These are phyloP conservation scores for Picus viridis DNA, from an alignment of 2,797 vertebrate genomes.

Conservation along the genomic window DNA sequence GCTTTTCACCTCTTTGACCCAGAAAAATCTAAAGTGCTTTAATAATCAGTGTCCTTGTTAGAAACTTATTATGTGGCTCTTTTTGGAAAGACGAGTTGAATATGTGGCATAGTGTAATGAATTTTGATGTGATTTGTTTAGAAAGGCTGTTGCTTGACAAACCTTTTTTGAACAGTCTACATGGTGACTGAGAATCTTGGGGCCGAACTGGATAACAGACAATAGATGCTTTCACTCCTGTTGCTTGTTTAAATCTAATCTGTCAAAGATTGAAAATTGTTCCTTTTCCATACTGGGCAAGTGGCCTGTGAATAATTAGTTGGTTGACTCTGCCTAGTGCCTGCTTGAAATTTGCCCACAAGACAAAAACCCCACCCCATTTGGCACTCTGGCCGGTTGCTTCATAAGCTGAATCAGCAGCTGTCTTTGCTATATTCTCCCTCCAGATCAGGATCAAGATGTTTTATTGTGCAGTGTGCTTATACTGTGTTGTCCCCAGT, in stretches of 20 bases:
- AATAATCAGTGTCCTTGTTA: conserved; percentile 35
- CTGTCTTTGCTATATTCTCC: neutral
- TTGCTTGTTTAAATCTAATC: conserved; percentile 29
- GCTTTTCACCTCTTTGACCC: conserved; percentile 40
- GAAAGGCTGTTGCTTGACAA: conserved; percentile 39
- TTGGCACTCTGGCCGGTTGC: neutral
- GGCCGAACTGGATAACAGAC: conserved; percentile 18
- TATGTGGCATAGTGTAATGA: conserved; percentile 20
- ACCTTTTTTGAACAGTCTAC: conserved; percentile 33
- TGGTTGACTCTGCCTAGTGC: conserved; percentile 33
- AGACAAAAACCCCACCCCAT: neutral
- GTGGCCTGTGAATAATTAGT: conserved; percentile 31
- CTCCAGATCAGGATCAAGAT: neutral
- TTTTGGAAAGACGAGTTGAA: conserved; percentile 26
- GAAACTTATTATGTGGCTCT: conserved; percentile 32
- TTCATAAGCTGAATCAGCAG: conserved; percentile 5
- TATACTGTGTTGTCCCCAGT: neutral
- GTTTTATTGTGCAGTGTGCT: neutral
- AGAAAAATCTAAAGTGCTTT: conserved; percentile 35
- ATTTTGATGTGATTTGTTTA: conserved; percentile 50
- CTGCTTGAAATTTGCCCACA: conserved; percentile 30
- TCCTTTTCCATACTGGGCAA: conserved; percentile 37
- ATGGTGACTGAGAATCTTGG: neutral
- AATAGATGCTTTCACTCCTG: conserved; percentile 58
- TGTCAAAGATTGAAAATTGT: conserved; percentile 27